A percentile compares a stretch with the other conserved stretches of the same genome.
Conservation (phyloP, 2,888 invertebrate genomes). For the Pollenia amentaria region DNA sequence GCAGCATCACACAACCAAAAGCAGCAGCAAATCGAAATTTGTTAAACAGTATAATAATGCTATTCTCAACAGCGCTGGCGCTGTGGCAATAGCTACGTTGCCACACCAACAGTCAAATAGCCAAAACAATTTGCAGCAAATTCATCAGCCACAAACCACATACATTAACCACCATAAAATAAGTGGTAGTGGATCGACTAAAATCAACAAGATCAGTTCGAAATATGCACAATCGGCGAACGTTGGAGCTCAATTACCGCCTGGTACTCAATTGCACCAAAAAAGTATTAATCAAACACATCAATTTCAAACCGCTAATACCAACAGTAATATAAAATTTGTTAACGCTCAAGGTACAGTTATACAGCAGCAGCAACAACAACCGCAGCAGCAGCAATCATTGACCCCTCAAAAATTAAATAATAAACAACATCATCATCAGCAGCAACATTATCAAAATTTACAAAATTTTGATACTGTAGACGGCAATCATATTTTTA, state of each 20-base stretch:
- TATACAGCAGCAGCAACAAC: conserved; percentile 82
- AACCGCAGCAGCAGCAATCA: conserved; percentile 70
- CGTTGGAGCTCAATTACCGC: conserved; percentile 80
- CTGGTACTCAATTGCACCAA: conserved; percentile 82
- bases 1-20: conserved; percentile 72
- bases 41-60: conserved; percentile 82
- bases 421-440: conserved; percentile 72
- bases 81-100: conserved; percentile 78
- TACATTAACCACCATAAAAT: conserved; percentile 78
- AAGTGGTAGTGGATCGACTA: conserved; percentile 70
- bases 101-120: conserved; percentile 77
- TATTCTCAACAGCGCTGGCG: conserved; percentile 77
- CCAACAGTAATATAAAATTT: conserved; percentile 82
- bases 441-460: conserved; percentile 69
- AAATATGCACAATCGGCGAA: conserved; percentile 76
- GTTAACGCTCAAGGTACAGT: conserved; percentile 84
- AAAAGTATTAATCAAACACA: conserved; percentile 75
- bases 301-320: conserved; percentile 50
- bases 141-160: conserved; percentile 74
- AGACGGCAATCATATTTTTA: conserved; percentile 60
- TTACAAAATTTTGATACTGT: conserved; percentile 73
- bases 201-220: conserved; percentile 78
- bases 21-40: conserved; percentile 79
- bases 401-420: conserved; percentile 66
- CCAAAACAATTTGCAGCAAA: conserved; percentile 72